phyloP scores from a whole-genome alignment of 2,888 invertebrate species.

The Mycogona germanica region DNA sequence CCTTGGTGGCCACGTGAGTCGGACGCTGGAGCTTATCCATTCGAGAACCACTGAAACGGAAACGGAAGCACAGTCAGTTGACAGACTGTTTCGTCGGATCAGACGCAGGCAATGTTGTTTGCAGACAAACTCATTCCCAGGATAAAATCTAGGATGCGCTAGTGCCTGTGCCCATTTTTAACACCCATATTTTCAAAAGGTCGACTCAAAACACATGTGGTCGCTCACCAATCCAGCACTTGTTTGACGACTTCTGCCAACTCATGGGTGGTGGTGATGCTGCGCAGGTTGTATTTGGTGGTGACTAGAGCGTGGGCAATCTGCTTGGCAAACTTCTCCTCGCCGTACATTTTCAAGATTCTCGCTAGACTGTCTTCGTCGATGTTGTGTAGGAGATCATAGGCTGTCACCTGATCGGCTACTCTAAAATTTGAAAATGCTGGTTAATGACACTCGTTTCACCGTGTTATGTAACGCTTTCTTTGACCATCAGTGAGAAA shows the following conservation, averaged over 20 bases:
- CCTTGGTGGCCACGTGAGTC: constrained; percentile 75
- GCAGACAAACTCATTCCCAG: neutral
- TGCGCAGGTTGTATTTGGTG: constrained; percentile 58
- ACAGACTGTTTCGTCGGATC: neutral
- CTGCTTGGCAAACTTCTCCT: constrained; percentile 73
- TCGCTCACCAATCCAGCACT: neutral
- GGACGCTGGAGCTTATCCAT: constrained; percentile 60
- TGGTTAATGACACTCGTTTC: too few relatives aligned
- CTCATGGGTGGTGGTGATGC: constrained; percentile 47
- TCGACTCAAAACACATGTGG: neutral
- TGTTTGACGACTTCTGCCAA: constrained; percentile 1
- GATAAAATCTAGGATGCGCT: neutral
- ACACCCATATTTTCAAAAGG: neutral
- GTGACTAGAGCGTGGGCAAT: constrained; percentile 80
- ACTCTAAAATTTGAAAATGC: constrained; percentile 28
- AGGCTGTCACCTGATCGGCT: constrained; percentile 63
- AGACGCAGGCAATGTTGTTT: too few relatives aligned
- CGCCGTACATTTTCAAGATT: constrained; percentile 84
- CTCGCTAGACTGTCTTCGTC: constrained; percentile 63
- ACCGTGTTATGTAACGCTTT: too few relatives aligned
- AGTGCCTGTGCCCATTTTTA: neutral
- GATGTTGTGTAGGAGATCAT: constrained; percentile 68
- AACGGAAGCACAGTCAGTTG: neutral
- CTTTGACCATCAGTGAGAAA: too few relatives aligned
- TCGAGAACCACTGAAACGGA: constrained; percentile 34